phyloP scores from a whole-genome alignment of 2,113 vertebrate species.

The Malaclemys terrapin region DNA sequence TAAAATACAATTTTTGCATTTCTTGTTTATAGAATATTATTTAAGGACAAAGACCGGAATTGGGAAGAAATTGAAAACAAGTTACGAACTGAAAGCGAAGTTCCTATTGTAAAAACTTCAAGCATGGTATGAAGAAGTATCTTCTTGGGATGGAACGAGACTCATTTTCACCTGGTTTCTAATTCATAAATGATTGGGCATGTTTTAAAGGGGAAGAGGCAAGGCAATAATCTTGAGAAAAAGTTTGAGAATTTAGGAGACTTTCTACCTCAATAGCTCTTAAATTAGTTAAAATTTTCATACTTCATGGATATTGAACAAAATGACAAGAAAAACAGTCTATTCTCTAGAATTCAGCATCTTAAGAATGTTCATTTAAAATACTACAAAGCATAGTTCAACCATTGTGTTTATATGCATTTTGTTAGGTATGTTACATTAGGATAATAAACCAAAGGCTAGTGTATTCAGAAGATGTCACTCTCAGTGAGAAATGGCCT shows the following conservation, averaged over 20 bases:
- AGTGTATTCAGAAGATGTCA: neutral
- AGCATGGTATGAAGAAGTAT: constrained; percentile 88
- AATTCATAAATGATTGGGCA: neutral
- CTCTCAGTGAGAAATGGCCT: neutral
- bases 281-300: neutral
- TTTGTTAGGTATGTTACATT: neutral
- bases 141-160: neutral
- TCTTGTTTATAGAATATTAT: constrained; percentile 89
- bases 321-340: neutral
- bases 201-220: neutral
- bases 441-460: neutral
- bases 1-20: constrained; percentile 36
- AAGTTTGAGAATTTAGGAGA: neutral
- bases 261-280: neutral
- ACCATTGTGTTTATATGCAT: neutral
- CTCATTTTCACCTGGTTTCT: neutral
- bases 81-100: constrained; percentile 91
- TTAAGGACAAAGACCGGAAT: constrained; percentile 97
- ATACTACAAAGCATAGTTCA: neutral
- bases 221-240: neutral
- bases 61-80: constrained; percentile 98
- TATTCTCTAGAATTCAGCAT: neutral
- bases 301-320: neutral
- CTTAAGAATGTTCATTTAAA: neutral
- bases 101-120: constrained; percentile 95